A percentile compares a stretch with the other conserved stretches of the same genome.
These are phyloP conservation scores for Oreohelix idahoensis DNA, from an alignment of 1,140 invertebrate genomes.

Conservation along the genomic window DNA sequence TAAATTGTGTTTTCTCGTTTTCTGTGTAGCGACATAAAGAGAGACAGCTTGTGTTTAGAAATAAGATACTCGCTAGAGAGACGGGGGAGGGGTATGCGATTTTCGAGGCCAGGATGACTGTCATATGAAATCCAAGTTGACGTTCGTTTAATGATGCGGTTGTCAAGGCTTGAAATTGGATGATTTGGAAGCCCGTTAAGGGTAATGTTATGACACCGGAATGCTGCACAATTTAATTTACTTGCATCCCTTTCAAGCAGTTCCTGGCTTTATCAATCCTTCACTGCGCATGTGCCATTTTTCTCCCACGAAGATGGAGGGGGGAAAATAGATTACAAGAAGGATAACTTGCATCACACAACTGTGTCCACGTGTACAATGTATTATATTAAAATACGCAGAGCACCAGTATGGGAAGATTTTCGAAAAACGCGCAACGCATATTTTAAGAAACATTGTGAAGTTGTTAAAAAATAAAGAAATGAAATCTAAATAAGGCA, in stretches of 20 bases:
- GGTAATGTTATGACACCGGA: neutral
- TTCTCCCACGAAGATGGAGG: too few relatives aligned
- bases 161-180: neutral
- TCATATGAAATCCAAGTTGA: neutral
- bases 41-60: neutral
- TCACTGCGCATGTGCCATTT: too few relatives aligned
- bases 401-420: too few relatives aligned
- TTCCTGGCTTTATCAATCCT: too few relatives aligned
- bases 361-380: too few relatives aligned
- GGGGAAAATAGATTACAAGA: too few relatives aligned
- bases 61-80: neutral
- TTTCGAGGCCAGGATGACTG: neutral
- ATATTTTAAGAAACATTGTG: too few relatives aligned
- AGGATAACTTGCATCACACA: too few relatives aligned
- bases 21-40: neutral
- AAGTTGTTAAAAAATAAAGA: too few relatives aligned
- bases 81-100: neutral
- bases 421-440: too few relatives aligned
- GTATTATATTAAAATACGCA: too few relatives aligned
- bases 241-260: neutral
- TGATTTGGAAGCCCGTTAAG: neutral
- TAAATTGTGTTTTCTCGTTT: neutral
- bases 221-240: neutral
- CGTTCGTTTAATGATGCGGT: neutral
- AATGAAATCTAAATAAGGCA: too few relatives aligned